Percentiles rank a stretch among this genome's conserved stretches.
phyloP scores from a whole-genome alignment of 2,797 vertebrate species.

The Florisuga fusca region DNA sequence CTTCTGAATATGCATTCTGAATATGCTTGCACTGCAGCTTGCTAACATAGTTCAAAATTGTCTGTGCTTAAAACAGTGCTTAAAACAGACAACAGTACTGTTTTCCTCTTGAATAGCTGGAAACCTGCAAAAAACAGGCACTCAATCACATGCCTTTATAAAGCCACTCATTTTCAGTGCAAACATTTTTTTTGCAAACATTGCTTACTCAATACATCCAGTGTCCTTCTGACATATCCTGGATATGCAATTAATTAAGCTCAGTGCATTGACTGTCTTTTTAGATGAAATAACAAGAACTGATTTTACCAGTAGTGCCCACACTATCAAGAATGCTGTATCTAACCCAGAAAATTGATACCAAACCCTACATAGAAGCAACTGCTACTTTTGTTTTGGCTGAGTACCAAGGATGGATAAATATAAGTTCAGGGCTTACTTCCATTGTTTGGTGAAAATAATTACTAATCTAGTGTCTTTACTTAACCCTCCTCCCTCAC shows the following conservation, averaged over 20 bases:
- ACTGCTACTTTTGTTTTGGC: neutral
- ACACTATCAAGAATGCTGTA: neutral
- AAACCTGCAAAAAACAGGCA: constrained; percentile 19
- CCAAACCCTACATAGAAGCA: neutral
- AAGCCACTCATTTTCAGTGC: neutral
- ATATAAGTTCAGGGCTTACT: neutral
- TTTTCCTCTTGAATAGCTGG: constrained; percentile 5
- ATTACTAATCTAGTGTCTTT: neutral
- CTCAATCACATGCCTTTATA: neutral
- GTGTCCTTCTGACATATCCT: neutral
- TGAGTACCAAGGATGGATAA: neutral
- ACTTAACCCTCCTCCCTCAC: neutral
- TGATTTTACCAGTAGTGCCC: constrained; percentile 8
- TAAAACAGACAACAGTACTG: constrained; percentile 21
- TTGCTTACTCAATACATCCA: constrained; percentile 23
- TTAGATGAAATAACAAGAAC: neutral
- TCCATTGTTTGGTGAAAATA: neutral
- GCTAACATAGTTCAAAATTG: constrained; percentile 29
- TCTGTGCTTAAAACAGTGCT: constrained; percentile 31
- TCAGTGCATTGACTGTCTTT: neutral
- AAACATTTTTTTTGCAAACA: neutral
- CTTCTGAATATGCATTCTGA: constrained; percentile 9
- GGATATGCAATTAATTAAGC: neutral
- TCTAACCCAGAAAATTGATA: neutral
- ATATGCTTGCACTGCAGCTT: constrained; percentile 20